These are phyloP conservation scores for Chelon auratus DNA, from an alignment of 2,797 vertebrate genomes.

Conservation along the genomic window DNA sequence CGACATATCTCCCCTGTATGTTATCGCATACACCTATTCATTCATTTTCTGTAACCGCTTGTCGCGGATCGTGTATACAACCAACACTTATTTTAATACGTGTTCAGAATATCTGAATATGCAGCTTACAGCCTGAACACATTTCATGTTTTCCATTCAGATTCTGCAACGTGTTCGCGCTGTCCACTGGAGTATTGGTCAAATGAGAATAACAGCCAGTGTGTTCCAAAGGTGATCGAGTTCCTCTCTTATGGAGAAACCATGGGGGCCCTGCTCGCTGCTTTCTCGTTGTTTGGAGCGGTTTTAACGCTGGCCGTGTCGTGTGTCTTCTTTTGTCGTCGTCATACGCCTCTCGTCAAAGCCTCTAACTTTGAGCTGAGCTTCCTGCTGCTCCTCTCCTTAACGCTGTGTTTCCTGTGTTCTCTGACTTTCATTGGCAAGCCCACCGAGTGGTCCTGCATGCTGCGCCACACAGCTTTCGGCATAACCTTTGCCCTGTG, in stretches of 20 bases:
- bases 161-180: constrained; percentile 76
- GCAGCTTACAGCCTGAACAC: not conserved
- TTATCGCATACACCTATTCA: not conserved
- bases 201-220: constrained; percentile 76
- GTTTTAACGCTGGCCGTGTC: constrained; percentile 70
- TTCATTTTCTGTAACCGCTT: too few relatives aligned
- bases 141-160: constrained; percentile 60
- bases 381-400: constrained; percentile 80
- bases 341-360: constrained; percentile 78
- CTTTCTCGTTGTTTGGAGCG: constrained; percentile 78
- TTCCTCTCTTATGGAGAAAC: constrained; percentile 83
- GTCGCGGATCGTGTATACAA: not conserved
- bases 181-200: constrained; percentile 83
- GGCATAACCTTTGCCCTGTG: constrained; percentile 81
- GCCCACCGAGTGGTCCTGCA: constrained; percentile 80
- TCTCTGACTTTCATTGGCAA: constrained; percentile 79
- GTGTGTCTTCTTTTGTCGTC: constrained; percentile 76
- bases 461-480: constrained; percentile 79
- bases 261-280: constrained; percentile 79
- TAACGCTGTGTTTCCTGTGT: constrained; percentile 81
- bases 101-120: not conserved
- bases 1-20: not conserved
- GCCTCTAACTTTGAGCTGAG: constrained; percentile 83
- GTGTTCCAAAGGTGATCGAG: constrained; percentile 81
- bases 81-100: not conserved